phyloP scores from a whole-genome alignment of 1,140 invertebrate species.

The Chironomus tepperi region DNA sequence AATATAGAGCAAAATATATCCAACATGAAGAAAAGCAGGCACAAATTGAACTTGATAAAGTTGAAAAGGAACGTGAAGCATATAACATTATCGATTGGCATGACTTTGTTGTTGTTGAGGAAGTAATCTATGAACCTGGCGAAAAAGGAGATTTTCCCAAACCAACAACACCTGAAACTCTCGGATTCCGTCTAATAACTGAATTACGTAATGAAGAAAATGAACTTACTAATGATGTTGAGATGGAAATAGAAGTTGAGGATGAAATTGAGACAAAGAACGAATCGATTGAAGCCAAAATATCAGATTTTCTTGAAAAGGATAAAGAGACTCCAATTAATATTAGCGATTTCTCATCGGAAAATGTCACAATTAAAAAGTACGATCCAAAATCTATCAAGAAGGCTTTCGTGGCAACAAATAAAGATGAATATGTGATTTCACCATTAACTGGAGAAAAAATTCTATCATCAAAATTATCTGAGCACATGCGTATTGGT shows the following conservation, averaged over 20 bases:
- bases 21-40: conserved; percentile 88
- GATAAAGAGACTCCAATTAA: too few relatives aligned
- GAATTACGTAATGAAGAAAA: conserved; percentile 51
- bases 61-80: conserved; percentile 56
- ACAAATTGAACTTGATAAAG: conserved; percentile 73
- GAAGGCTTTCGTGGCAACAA: conserved; percentile 48
- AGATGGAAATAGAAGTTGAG: conserved; percentile 58
- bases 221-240: conserved; percentile 56
- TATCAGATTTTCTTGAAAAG: too few relatives aligned
- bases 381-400: conserved; percentile 87
- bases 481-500: conserved; percentile 96
- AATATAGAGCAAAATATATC: conserved; percentile 93
- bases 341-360: conserved; percentile 34
- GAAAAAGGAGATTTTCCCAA: conserved; percentile 93
- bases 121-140: conserved; percentile 95
- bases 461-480: conserved; percentile 93
- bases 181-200: conserved; percentile 85
- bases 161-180: conserved; percentile 93
- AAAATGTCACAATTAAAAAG: conserved; percentile 93
- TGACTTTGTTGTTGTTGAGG: conserved; percentile 99
- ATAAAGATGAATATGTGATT: conserved; percentile 86
- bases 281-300: too few relatives aligned
- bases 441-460: conserved; percentile 97
- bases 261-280: conserved; percentile 40
- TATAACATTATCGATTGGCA: conserved; percentile 99